Evolutionary conservation across 1,140 invertebrate species (phyloP), one percentile per base, ranked within the genome.

Genomic region (Psix sp.): DNA sequence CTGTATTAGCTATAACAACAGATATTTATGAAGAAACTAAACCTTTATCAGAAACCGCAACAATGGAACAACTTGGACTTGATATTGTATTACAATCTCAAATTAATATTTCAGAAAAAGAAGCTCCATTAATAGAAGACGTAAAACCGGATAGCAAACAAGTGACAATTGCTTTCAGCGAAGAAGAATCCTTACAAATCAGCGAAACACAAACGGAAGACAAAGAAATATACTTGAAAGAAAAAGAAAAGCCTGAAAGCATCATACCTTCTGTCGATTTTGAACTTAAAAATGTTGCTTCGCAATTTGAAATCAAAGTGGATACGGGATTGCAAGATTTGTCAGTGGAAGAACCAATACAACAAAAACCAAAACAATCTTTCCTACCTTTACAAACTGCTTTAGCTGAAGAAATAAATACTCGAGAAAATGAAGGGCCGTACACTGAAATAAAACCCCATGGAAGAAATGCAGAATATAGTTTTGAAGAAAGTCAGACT

Each of bases 351-450:
- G 74, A 77, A 45, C 78, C 81, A 2, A 46, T 77, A 46, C 78
- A 84, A 57, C 75, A 79, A 17, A 82, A 79, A 65, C 87, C 89
- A 1, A 42, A 42, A 14, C 11, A n/a, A 11, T 24, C 39, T 29
- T 1, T 72, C 24, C 77, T 87, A 18, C 83, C 88, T 11, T 82
- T 86, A 31, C 84, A 90, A 79, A 84, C 83, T 63, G 76, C 86
- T 3, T 57, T 87, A 18, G 76, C 83, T 31, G 83, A 87, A 72
- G 85, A 88, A 79, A 65, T 85, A 77, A 45, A 85, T 74, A 75
- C 85, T 62, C 54, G 81, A 42, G 90, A 91, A 81, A 88, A 83
- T 42, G 91, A 91, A 85, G 84, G 79, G 7, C 77, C 83, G 14
- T 86, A 91, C 43, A 13, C 29, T 5, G 79, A 85, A 54, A 49